Conservation (phyloP, 2,888 invertebrate genomes). For the Andrena camellia region DNA sequence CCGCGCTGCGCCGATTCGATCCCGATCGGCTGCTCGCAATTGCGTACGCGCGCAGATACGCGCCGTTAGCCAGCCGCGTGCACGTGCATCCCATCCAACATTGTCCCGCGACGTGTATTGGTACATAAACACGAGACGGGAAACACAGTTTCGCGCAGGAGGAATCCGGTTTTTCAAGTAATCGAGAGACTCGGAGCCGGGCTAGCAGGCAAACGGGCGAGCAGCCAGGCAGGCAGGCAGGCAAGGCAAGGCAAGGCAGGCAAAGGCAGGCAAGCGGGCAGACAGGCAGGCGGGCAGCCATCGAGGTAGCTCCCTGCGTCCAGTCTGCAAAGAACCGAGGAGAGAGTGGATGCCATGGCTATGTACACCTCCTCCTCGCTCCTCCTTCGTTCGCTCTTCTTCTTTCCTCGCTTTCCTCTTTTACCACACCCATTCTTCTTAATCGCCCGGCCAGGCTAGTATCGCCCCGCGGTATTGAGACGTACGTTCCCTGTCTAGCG, state of each 20-base stretch:
- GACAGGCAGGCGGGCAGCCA: slow-evolving; percentile 71
- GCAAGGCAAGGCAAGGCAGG: slow-evolving; percentile 34
- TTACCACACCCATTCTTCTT: slow-evolving; percentile 71
- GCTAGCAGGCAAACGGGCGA: slow-evolving; percentile 59
- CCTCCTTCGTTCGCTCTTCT: slow-evolving; percentile 66
- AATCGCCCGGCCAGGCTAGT: slow-evolving; percentile 66
- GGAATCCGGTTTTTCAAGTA: slow-evolving; percentile 85
- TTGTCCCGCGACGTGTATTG: slow-evolving; percentile 66
- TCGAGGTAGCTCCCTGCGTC: slow-evolving; percentile 68
- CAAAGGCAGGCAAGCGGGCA: slow-evolving; percentile 53
- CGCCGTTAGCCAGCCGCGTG: slow-evolving; percentile 36
- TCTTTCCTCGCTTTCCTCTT: slow-evolving; percentile 70
- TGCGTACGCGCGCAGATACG: slow-evolving; percentile 25
- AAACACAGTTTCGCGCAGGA: slow-evolving; percentile 82
- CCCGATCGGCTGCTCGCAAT: slow-evolving; percentile 28
- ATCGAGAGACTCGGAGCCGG: slow-evolving; percentile 77
- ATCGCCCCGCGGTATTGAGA: slow-evolving; percentile 77
- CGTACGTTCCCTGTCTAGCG: slow-evolving; percentile 65
- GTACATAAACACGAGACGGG: slow-evolving; percentile 79
- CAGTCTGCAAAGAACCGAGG: slow-evolving; percentile 62
- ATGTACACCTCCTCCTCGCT: slow-evolving; percentile 74
- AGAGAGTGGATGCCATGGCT: slow-evolving; percentile 75
- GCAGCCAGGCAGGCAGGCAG: slow-evolving; percentile 54
- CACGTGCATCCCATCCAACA: slow-evolving; percentile 57
- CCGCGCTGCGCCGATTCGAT: slow-evolving; percentile 16